Percentiles rank a stretch among this genome's conserved stretches.
phyloP scores from a whole-genome alignment of 2,888 invertebrate genomes.

The Yponomeuta sedellus region DNA sequence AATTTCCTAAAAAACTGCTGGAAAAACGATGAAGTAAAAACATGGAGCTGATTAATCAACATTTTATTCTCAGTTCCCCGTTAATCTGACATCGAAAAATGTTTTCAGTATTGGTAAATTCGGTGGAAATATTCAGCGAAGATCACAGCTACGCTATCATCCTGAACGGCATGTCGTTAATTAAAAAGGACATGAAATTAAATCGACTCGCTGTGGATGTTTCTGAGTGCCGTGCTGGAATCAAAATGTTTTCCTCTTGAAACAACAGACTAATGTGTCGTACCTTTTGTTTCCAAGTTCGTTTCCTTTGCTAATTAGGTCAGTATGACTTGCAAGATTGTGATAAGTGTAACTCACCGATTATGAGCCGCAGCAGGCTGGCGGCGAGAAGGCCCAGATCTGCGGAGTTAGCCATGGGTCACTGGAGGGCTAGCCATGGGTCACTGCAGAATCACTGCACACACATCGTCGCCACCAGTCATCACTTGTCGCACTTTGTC shows the following conservation, averaged over 20 bases:
- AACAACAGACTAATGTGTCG: neutral
- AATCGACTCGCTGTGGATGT: neutral
- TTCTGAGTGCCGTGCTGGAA: neutral
- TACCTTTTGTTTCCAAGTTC: neutral
- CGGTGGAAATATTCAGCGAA: neutral
- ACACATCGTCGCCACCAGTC: conserved; percentile 49
- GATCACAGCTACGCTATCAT: conserved; percentile 4
- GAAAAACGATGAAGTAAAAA: neutral
- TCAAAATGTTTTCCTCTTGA: neutral
- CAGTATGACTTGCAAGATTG: neutral
- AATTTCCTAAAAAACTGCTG: conserved; percentile 2
- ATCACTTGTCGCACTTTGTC: conserved; percentile 37
- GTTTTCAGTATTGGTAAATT: neutral
- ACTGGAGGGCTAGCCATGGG: conserved; percentile 72
- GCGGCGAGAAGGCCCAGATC: conserved; percentile 78
- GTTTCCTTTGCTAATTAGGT: neutral
- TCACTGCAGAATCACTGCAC: conserved; percentile 40
- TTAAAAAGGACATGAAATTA: conserved; percentile 1
- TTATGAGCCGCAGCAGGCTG: conserved; percentile 78
- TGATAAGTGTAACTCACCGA: conserved; percentile 66
- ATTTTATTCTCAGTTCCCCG: conserved; percentile 6
- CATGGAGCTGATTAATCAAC: conserved; percentile 4
- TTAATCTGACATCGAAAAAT: conserved; percentile 8
- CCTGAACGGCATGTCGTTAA: conserved; percentile 10
- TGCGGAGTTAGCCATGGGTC: conserved; percentile 77